These are phyloP conservation scores for Sinocyclocheilus anophthalmus DNA, from an alignment of 2,113 vertebrate genomes.

Conservation along the genomic window DNA sequence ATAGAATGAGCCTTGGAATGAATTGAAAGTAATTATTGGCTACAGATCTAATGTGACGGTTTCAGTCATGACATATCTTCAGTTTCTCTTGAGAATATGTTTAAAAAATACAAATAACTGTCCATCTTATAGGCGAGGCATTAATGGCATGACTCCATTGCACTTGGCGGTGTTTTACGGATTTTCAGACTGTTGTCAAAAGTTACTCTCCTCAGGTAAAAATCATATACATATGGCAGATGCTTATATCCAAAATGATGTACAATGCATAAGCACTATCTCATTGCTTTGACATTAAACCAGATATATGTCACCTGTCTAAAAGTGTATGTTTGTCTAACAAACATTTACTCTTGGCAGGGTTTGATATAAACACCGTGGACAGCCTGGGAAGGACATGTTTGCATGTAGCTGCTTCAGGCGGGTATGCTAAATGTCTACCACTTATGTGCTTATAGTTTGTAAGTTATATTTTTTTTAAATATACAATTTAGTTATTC, in stretches of 20 bases:
- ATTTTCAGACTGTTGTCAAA: slow-evolving; percentile 96
- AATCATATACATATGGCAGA: neutral
- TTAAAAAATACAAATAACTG: neutral
- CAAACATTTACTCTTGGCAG: slow-evolving; percentile 82
- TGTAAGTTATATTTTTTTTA: neutral
- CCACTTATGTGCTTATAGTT: neutral
- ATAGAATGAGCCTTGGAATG: neutral
- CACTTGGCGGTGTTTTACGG: slow-evolving; percentile 92
- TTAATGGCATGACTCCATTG: slow-evolving; percentile 93
- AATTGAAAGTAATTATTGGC: neutral
- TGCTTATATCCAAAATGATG: neutral
- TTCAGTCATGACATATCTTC: neutral
- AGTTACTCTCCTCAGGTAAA: slow-evolving; percentile 91
- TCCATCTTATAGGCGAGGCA: slow-evolving; percentile 79
- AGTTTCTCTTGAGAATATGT: neutral
- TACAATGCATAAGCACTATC: neutral
- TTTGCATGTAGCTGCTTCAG: slow-evolving; percentile 94
- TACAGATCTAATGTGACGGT: neutral
- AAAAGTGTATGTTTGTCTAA: slow-evolving; percentile 65
- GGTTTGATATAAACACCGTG: slow-evolving; percentile 88
- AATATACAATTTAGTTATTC: neutral
- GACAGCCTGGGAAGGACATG: slow-evolving; percentile 91
- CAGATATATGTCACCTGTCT: slow-evolving; percentile 78
- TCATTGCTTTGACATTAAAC: neutral
- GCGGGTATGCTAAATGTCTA: slow-evolving; percentile 79